phyloP scores from a whole-genome alignment of 2,113 vertebrate genomes.

The Syrmaticus mikado region DNA sequence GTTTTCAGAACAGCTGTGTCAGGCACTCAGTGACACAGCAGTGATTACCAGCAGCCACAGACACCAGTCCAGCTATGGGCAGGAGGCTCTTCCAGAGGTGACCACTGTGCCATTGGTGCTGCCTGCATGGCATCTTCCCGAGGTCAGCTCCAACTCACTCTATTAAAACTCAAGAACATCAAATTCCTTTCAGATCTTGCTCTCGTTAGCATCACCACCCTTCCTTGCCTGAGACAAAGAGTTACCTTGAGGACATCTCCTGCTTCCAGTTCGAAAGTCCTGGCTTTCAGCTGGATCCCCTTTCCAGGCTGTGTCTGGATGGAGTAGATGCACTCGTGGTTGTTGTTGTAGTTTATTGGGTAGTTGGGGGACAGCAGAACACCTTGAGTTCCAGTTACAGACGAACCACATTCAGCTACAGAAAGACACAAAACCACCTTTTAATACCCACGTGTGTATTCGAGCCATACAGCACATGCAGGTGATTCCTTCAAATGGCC shows the following conservation, averaged over 20 bases:
- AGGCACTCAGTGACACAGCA: fast-evolving
- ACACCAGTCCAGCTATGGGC: not conserved
- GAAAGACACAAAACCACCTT: slow-evolving; percentile 42
- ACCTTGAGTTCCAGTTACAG: slow-evolving; percentile 95
- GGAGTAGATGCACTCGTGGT: slow-evolving; percentile 98
- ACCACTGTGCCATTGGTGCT: not conserved
- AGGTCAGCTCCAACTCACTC: not conserved
- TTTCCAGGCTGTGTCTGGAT: slow-evolving; percentile 97
- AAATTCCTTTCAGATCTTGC: not conserved
- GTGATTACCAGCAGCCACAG: not conserved
- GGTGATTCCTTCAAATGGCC: not conserved
- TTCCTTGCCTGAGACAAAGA: not conserved
- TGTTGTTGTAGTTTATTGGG: slow-evolving; percentile 94
- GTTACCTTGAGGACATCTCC: slow-evolving; percentile 94
- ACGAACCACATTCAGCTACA: slow-evolving; percentile 96
- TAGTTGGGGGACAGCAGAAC: slow-evolving; percentile 97
- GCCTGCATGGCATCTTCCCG: not conserved
- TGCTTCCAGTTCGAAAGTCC: slow-evolving; percentile 89
- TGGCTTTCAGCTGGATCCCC: slow-evolving; percentile 93
- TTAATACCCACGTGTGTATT: not conserved
- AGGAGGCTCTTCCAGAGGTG: not conserved
- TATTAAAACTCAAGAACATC: fast-evolving
- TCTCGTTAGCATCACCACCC: not conserved
- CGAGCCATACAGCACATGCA: not conserved
- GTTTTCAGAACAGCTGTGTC: fast-evolving